Conservation (phyloP, 2,888 invertebrate genomes). For the Melolontha melolontha region DNA sequence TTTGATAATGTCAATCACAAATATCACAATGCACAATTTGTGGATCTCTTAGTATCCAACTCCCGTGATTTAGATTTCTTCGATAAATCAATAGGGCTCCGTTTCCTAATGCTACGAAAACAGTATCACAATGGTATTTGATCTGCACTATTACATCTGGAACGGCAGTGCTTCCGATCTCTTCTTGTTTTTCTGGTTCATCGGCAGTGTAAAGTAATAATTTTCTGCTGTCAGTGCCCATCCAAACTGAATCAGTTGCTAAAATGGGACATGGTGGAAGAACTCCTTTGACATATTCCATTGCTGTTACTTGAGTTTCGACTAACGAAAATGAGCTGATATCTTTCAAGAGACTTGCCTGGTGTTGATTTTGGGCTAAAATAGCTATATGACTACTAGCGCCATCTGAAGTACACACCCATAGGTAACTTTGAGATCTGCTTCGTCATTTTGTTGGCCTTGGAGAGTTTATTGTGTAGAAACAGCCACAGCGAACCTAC, state of each 20-base stretch:
- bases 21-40: slow-evolving; percentile 75
- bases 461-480: slow-evolving; percentile 79
- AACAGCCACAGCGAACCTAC: slow-evolving; percentile 91
- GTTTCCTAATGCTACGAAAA: slow-evolving; percentile 88
- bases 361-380: slow-evolving; percentile 78
- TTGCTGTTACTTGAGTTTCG: slow-evolving; percentile 82
- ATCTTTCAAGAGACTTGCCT: slow-evolving; percentile 80
- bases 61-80: slow-evolving; percentile 75
- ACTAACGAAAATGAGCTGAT: slow-evolving; percentile 82
- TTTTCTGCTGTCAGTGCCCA: slow-evolving; percentile 88
- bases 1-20: no score
- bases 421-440: slow-evolving; percentile 84
- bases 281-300: slow-evolving; percentile 85
- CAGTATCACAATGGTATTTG: slow-evolving; percentile 85
- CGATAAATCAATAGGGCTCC: slow-evolving; percentile 82
- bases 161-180: slow-evolving; percentile 76
- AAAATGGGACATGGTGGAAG: slow-evolving; percentile 61
- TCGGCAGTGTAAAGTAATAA: slow-evolving; percentile 84
- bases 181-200: slow-evolving; percentile 88
- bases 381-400: slow-evolving; percentile 83
- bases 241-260: slow-evolving; percentile 85
- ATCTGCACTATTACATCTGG: slow-evolving; percentile 81
- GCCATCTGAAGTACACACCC: slow-evolving; percentile 90
- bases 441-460: slow-evolving; percentile 72
- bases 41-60: slow-evolving; percentile 82